These are phyloP conservation scores for Amblyraja radiata DNA, from an alignment of 2,797 vertebrate species.

Conservation along the genomic window DNA sequence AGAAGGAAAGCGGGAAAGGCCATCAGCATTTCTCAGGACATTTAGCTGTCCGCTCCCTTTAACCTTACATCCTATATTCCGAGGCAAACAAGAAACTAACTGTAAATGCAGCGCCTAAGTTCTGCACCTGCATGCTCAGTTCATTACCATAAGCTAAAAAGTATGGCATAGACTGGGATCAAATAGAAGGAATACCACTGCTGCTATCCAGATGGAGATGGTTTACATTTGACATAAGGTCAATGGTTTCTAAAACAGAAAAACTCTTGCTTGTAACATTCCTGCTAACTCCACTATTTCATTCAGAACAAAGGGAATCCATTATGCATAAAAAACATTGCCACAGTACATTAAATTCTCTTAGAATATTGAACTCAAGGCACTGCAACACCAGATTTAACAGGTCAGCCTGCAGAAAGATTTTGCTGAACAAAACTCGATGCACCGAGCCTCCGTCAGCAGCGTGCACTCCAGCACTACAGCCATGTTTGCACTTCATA, in stretches of 20 bases:
- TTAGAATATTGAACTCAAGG: not conserved
- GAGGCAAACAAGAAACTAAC: not conserved
- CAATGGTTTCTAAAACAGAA: not conserved
- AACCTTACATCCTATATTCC: not conserved
- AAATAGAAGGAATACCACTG: not conserved
- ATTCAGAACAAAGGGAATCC: not conserved
- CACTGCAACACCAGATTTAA: not conserved
- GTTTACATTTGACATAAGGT: constrained; percentile 19
- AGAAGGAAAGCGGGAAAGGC: not conserved
- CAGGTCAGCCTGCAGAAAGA: not conserved
- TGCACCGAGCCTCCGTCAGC: not conserved
- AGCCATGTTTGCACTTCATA: constrained; percentile 10
- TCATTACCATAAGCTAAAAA: not conserved
- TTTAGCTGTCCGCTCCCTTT: not conserved
- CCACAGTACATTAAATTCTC: not conserved
- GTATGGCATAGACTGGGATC: not conserved
- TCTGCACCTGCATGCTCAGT: not conserved
- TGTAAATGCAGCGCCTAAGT: not conserved
- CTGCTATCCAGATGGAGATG: not conserved
- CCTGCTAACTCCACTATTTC: not conserved
- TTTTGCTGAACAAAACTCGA: not conserved
- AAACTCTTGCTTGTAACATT: not conserved
- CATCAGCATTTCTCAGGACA: not conserved
- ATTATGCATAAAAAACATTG: not conserved
- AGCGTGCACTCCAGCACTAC: not conserved